phyloP scores from a whole-genome alignment of 2,888 invertebrate genomes.

The Limenitis camilla region DNA sequence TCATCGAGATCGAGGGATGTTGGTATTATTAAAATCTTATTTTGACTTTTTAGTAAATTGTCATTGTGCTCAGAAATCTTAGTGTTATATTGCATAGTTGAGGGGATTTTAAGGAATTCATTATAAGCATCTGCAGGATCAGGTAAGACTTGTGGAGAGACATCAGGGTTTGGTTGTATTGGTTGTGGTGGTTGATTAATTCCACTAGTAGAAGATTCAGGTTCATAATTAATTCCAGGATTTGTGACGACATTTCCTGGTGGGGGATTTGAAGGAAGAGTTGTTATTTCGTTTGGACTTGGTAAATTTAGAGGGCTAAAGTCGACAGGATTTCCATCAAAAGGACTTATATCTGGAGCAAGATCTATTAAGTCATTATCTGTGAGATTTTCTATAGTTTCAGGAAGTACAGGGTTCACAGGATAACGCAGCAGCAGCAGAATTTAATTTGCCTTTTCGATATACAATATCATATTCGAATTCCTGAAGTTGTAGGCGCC shows the following conservation, averaged over 20 bases:
- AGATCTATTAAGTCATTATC: not conserved
- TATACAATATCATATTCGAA: not conserved
- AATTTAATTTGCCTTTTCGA: not conserved
- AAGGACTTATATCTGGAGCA: constrained; percentile 5
- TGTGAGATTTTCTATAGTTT: not conserved
- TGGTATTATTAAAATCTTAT: not conserved
- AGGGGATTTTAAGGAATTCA: not conserved
- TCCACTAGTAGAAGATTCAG: too few relatives aligned
- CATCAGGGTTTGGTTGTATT: too few relatives aligned
- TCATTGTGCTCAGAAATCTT: not conserved
- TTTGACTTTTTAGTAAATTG: constrained; percentile 13
- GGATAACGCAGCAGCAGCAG: not conserved
- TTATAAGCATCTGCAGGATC: not conserved
- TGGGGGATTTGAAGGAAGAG: too few relatives aligned
- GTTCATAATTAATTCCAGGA: too few relatives aligned
- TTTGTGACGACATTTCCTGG: too few relatives aligned
- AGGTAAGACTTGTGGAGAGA: too few relatives aligned
- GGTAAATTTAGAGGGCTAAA: too few relatives aligned
- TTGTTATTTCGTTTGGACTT: too few relatives aligned
- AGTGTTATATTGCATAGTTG: not conserved
- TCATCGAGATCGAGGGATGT: constrained; percentile 30
- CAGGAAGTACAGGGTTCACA: not conserved
- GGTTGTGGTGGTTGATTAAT: too few relatives aligned
- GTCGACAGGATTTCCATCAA: constrained; percentile 6
- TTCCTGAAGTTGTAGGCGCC: constrained; percentile 1